Evolutionary conservation across 2,797 vertebrate species (phyloP), one percentile per base, ranked within the genome.

Genomic region (Numenius phaeopus): DNA sequence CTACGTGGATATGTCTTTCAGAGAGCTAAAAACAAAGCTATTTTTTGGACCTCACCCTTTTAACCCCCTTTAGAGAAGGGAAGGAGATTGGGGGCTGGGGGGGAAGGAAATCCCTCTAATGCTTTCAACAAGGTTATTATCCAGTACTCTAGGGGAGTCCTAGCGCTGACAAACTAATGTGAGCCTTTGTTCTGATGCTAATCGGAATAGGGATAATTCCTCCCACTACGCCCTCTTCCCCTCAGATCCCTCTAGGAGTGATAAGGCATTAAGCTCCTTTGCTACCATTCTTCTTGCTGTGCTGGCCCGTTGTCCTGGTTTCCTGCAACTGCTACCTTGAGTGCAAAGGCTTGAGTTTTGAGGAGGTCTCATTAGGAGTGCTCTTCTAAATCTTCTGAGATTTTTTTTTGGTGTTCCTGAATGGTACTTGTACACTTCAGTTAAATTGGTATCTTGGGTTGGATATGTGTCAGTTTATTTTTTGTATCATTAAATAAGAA

Each of bases 171-270:
- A 7, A 87, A 84, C 86, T 84, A 77, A 89, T 44, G 55, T 47
- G 73, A 84, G 70, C 81, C 42, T 97, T 96, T 94, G 90, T 95
- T 90, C 80, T 76, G 89, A 93, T 94, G 88, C 66, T 93, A 84
- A 89, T 96, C 22, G 26, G 80, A 67, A 64, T 47, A 52, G 59
- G 70, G 55, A 70, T 92, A 82, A 82, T 95, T 94, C 88, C 83
- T 91, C 52, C 61, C 29, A 64, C 85, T 90, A 42, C 0, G 0
- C 30, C 29, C 9, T 78, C 40, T 84, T 92, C 66, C 24, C 54
- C 34, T 94, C 70, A 40, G 80, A 94, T 73, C 23, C 21, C 24
- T 83, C 62, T 55, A 58, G 58, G n/a, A 87, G 4, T 1, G 24
- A 29, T 82, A 67, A 90, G 32, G 58, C 86, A 55, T 94, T 76